These are phyloP conservation scores for Pyrrhia umbra DNA, from an alignment of 2,888 invertebrate species.

Conservation along the genomic window DNA sequence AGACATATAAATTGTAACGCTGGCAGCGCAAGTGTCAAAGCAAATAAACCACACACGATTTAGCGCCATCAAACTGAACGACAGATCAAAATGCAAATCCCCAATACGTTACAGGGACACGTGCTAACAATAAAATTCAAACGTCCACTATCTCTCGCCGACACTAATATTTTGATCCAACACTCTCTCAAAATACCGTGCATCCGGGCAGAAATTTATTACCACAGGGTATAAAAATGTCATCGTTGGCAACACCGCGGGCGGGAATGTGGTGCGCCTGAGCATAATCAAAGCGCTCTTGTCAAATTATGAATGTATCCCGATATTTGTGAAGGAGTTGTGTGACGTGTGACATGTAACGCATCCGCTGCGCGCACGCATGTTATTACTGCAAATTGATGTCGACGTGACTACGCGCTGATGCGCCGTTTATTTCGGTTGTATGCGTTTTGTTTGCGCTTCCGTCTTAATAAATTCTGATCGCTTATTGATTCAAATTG, in stretches of 20 bases:
- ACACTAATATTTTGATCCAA: slow-evolving; percentile 80
- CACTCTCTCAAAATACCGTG: slow-evolving; percentile 76
- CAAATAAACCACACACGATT: slow-evolving; percentile 69
- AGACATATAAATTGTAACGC: slow-evolving; percentile 60
- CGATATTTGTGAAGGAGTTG: slow-evolving; percentile 87
- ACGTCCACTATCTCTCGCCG: slow-evolving; percentile 68
- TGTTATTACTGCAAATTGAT: slow-evolving; percentile 71
- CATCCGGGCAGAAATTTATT: slow-evolving; percentile 84
- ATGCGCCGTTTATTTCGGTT: slow-evolving; percentile 74
- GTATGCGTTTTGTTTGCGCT: slow-evolving; percentile 62
- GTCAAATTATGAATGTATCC: slow-evolving; percentile 87
- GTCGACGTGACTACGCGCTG: slow-evolving; percentile 62
- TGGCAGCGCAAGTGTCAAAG: slow-evolving; percentile 58
- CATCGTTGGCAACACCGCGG: slow-evolving; percentile 76
- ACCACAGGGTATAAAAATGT: slow-evolving; percentile 81
- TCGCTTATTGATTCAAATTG: slow-evolving; percentile 26
- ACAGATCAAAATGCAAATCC: slow-evolving; percentile 72
- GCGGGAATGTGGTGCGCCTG: slow-evolving; percentile 66
- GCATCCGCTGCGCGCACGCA: slow-evolving; percentile 77
- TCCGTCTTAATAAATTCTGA: slow-evolving; percentile 55
- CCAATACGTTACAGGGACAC: slow-evolving; percentile 70
- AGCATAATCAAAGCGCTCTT: slow-evolving; percentile 80
- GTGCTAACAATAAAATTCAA: slow-evolving; percentile 81
- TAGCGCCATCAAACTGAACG: slow-evolving; percentile 69
- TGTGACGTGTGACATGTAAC: slow-evolving; percentile 81